Conservation (phyloP, 2,113 vertebrate species). For the Dryoscopus gambensis region DNA sequence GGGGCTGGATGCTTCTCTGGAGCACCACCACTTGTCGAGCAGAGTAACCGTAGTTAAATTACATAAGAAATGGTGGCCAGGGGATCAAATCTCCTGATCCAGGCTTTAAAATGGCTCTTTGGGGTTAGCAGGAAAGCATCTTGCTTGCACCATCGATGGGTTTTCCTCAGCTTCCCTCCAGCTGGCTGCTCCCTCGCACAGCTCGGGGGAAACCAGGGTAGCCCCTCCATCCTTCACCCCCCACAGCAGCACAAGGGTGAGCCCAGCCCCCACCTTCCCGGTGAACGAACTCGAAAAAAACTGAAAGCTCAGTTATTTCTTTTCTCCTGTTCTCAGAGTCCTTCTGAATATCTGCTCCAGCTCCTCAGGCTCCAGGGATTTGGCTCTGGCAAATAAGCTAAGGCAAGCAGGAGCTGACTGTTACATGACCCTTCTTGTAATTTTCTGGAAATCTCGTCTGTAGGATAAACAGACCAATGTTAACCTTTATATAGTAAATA, state of each 20-base stretch:
- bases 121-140: neutral
- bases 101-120: neutral
- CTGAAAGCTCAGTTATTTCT: neutral
- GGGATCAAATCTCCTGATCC: neutral
- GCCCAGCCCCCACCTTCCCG: neutral
- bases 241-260: neutral
- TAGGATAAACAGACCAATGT: constrained; percentile 60
- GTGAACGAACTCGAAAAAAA: neutral
- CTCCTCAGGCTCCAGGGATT: constrained; percentile 37
- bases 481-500: constrained; percentile 64
- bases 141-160: neutral
- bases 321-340: neutral
- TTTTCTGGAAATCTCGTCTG: constrained; percentile 59
- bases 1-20: neutral
- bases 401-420: constrained; percentile 60
- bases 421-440: constrained; percentile 65
- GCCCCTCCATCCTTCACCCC: neutral
- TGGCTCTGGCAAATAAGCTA: constrained; percentile 42
- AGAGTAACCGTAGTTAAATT: neutral
- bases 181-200: fast-evolving
- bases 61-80: neutral
- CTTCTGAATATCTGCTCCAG: constrained; percentile 18
- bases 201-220: fast-evolving
- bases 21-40: neutral
- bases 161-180: neutral